A percentile compares a stretch with the other conserved stretches of the same genome.
These are phyloP conservation scores for Achroia grisella DNA, from an alignment of 1,140 invertebrate genomes.

Conservation along the genomic window DNA sequence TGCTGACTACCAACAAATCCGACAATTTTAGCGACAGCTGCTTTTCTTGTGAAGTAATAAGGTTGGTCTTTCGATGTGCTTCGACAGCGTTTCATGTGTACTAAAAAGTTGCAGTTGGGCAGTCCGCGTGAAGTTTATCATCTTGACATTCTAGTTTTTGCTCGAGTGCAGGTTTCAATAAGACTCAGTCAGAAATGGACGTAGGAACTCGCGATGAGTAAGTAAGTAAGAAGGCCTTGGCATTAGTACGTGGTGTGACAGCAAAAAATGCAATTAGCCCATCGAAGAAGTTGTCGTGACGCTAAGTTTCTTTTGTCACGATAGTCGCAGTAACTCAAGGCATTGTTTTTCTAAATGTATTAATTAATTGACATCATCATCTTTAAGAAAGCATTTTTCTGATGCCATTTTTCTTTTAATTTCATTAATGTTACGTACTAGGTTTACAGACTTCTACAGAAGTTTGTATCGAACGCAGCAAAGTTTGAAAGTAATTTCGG, in stretches of 20 bases:
- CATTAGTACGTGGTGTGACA: conserved; percentile 58
- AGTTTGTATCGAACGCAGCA: conserved; percentile 41
- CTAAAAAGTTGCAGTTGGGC: conserved; percentile 27
- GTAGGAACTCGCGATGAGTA: conserved; percentile 60
- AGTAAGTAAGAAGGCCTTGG: conserved; percentile 51
- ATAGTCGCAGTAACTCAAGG: conserved; percentile 37
- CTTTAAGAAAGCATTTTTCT: conserved; percentile 9
- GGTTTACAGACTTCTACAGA: conserved; percentile 34
- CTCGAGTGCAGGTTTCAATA: conserved; percentile 48
- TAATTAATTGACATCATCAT: conserved; percentile 22
- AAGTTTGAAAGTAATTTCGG: conserved; percentile 68
- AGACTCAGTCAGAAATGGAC: conserved; percentile 51
- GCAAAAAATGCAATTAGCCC: conserved; percentile 65
- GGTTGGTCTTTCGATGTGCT: conserved; percentile 49
- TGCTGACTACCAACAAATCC: conserved; percentile 30
- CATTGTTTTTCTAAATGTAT: conserved; percentile 63
- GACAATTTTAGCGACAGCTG: conserved; percentile 16
- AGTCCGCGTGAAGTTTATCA: conserved; percentile 27
- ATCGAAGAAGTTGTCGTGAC: conserved; percentile 49
- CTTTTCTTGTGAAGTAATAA: conserved; percentile 24
- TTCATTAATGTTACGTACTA: conserved; percentile 14
- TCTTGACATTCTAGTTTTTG: conserved; percentile 52
- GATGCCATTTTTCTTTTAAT: not conserved
- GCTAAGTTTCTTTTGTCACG: conserved; percentile 64
- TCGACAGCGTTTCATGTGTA: conserved; percentile 23